These are phyloP conservation scores for Lycocerus yunnanus DNA, from an alignment of 2,888 invertebrate genomes.

Conservation along the genomic window DNA sequence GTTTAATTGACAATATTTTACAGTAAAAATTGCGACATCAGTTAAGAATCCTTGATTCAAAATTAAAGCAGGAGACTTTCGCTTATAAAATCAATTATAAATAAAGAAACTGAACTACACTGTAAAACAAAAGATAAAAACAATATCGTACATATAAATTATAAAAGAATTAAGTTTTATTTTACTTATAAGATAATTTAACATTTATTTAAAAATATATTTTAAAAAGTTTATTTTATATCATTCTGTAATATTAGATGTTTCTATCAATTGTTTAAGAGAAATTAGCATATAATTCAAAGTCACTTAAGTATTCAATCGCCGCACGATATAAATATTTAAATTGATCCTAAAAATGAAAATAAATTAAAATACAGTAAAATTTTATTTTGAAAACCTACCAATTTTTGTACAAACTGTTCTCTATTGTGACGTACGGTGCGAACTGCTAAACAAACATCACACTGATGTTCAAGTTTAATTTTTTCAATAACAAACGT, in stretches of 20 bases:
- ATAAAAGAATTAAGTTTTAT: no score
- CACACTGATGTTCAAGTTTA: slow-evolving; percentile 52
- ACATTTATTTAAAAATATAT: background rate
- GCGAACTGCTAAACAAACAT: slow-evolving; percentile 52
- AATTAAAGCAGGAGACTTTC: no score
- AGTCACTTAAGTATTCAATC: slow-evolving; percentile 41
- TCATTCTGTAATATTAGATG: background rate
- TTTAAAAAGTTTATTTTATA: background rate
- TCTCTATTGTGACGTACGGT: slow-evolving; percentile 48
- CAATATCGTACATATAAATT: no score
- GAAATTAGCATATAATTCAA: slow-evolving; percentile 48
- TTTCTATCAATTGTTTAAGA: background rate
- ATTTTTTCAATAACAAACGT: slow-evolving; percentile 53
- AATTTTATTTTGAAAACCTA: slow-evolving; percentile 31
- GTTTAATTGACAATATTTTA: no score
- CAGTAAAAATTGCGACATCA: no score
- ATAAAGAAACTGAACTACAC: no score
- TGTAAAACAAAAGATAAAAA: no score
- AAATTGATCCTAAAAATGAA: slow-evolving; percentile 44
- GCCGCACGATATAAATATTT: slow-evolving; percentile 47
- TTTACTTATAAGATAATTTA: background rate
- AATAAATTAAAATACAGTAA: background rate
- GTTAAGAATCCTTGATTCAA: no score
- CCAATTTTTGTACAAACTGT: slow-evolving; percentile 47
- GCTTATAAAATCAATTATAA: no score